Conservation (phyloP, 2,113 vertebrate species). For the Ibidorhyncha struthersii region DNA sequence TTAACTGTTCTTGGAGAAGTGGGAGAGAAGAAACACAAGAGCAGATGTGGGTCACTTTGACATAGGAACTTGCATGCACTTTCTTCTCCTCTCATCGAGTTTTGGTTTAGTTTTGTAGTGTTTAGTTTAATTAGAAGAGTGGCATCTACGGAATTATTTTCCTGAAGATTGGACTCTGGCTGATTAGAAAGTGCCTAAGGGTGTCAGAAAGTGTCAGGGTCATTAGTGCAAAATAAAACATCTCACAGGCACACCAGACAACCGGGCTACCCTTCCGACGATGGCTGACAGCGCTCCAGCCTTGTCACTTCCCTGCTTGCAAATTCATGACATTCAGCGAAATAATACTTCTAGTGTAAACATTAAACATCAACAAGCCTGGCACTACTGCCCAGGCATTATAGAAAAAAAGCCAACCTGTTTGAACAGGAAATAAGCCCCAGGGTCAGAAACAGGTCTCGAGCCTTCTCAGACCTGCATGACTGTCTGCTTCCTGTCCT, state of each 20-base stretch:
- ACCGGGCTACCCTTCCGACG: constrained; percentile 20
- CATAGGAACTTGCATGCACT: not conserved
- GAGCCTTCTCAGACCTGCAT: constrained; percentile 40
- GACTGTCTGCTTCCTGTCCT: constrained; percentile 52
- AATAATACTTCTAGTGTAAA: constrained; percentile 61
- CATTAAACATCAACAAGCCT: constrained; percentile 18
- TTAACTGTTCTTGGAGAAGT: not conserved
- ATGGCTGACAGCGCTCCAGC: constrained; percentile 22
- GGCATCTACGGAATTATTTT: not conserved
- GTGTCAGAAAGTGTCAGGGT: not conserved
- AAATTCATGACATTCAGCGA: constrained; percentile 32
- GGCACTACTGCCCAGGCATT: constrained; percentile 13
- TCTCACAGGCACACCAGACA: constrained; percentile 30
- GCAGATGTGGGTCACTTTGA: not conserved
- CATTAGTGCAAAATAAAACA: constrained; percentile 59
- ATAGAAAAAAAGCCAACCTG: not conserved
- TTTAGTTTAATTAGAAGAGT: not conserved
- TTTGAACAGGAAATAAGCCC: constrained; percentile 39
- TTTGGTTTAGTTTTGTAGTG: not conserved
- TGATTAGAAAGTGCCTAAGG: constrained; percentile 13
- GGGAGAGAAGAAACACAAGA: not conserved
- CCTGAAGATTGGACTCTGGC: not conserved
- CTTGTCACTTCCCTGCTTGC: constrained; percentile 26
- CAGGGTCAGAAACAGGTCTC: constrained; percentile 37
- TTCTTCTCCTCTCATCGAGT: not conserved